Evolutionary conservation across 2,113 vertebrate genomes (phyloP), one percentile per base, ranked within the genome.

Genomic region (Mormoops blainvillei): DNA sequence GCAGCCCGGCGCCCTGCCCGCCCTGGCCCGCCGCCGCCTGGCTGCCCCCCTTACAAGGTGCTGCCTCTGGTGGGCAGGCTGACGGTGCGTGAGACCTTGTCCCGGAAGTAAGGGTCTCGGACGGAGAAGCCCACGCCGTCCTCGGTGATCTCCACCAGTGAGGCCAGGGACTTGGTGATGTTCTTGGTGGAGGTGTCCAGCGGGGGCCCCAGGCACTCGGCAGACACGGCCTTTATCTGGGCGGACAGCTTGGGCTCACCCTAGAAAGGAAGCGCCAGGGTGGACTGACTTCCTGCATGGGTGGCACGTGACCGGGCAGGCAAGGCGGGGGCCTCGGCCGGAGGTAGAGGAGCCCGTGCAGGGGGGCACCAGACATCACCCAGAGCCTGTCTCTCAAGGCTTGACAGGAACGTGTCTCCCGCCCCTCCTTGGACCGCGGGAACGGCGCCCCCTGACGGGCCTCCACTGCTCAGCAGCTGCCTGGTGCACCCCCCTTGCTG

Each of bases 121-220:
- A 99, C 74, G 9, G 99, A 99, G 96, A 99, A 98, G 94, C 99
- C 98, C 18, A 99, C 97, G 0, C 98, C 98, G 0, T 99, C 99
- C 97, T 99, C 99, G 73, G 99, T 99, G 98, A 99, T 99, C 98
- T 99, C 99, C 0, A 99, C 99, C 5, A 99, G 98, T 7, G 99
- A 99, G 10, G 99, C 99, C 98, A 99, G 98, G 43, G 99, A 99
- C 97, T 99, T 99, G 96, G 99, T 99, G 98, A 99, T 99, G 98
- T 99, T 99, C 98, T 99, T 98, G 50, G 99, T 99, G 68, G 98
- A 98, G 70, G 98, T 97, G 12, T 99, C 99, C 98, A 99, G 95
- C 0, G 98, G 94, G n/a, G 99, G 99, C 8, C 99, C 99, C 73
- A 99, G 98, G 95, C 99, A 99, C 98, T 99, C 99, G 0, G 99